Evolutionary conservation across 2,113 vertebrate species (phyloP), one percentile per base, ranked within the genome.

Genomic region (Acanthisitta chloris): DNA sequence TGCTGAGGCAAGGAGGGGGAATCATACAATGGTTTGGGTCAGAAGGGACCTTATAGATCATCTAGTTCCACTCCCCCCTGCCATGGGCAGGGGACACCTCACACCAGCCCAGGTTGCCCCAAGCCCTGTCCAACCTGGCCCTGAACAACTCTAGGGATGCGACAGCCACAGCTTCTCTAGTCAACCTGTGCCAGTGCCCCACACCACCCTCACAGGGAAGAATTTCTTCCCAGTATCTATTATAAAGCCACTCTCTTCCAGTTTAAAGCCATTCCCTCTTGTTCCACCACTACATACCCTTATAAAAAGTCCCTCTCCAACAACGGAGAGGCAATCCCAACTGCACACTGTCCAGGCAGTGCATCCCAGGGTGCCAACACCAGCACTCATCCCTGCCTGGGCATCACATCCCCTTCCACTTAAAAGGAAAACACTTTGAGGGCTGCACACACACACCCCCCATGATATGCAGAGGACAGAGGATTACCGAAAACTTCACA

Each of bases 381-480:
- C 10, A 12, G 12, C n/a, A 12, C 29, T 49, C 40, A 33, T 28
- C 33, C 48, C 28, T 7, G 5, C 33, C 42, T 0, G 0, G 25
- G 38, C 29, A 59, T 12, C 65, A 67, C 29, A 5, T 12, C 25
- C 42, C 31, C 33, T 49, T 58, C 49, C 42, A 61, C 9, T 33
- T 20, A 51, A 59, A 43, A 54, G 15, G 38, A 46, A 79, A 86
- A 58, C 0, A 1, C 6, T 5, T 10, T 0, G 0, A 40, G 49
- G 48, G 34, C 20, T 12, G 17, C 4, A 1, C 28, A 15, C 55
- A 24, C 40, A 17, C 9, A 48, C 38, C 8, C 9, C 52, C 38
- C 8, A 2, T 0, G 0, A 67, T 2, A 48, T 10, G 1, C 51
- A 18, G 21, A 6, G 6, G 34, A 6, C n/a, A n/a, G n/a, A n/a